Evolutionary conservation across 2,113 vertebrate genomes (phyloP).

Genomic region (Zeus faber): DNA sequence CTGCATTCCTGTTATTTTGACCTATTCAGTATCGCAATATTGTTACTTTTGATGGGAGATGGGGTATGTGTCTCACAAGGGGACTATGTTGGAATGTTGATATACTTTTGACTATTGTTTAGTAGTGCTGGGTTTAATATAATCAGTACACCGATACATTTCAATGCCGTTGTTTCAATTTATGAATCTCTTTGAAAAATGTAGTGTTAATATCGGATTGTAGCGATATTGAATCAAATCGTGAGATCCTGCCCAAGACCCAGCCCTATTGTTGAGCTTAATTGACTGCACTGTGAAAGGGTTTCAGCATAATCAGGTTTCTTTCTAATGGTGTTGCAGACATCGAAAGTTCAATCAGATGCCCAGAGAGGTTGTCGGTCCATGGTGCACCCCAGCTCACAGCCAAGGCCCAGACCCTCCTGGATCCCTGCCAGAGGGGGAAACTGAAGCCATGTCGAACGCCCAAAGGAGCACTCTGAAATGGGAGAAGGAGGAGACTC

Average conservation of each 20-base stretch:
- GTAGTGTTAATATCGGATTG: too few relatives aligned
- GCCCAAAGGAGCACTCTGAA: slow-evolving; percentile 94
- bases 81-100: not conserved
- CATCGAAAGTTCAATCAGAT: slow-evolving; percentile 88
- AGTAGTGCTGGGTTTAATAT: too few relatives aligned
- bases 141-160: too few relatives aligned
- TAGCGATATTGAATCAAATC: not conserved
- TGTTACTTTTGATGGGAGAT: too few relatives aligned
- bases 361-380: slow-evolving; percentile 77
- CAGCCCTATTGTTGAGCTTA: too few relatives aligned
- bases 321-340: slow-evolving; percentile 64
- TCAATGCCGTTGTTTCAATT: too few relatives aligned
- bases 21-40: too few relatives aligned
- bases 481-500: slow-evolving; percentile 97
- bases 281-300: not conserved
- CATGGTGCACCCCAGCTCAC: slow-evolving; percentile 75
- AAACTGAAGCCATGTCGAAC: slow-evolving; percentile 91
- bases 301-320: not conserved
- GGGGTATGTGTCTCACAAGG: too few relatives aligned
- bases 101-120: too few relatives aligned
- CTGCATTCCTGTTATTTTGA: too few relatives aligned
- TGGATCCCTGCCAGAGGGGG: slow-evolving; percentile 79
- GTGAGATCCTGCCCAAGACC: too few relatives aligned
- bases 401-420: slow-evolving; percentile 60
- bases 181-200: too few relatives aligned